Base-by-base conservation (phyloP, 2,888 invertebrate genomes). In the Merodon equestris region DNA sequence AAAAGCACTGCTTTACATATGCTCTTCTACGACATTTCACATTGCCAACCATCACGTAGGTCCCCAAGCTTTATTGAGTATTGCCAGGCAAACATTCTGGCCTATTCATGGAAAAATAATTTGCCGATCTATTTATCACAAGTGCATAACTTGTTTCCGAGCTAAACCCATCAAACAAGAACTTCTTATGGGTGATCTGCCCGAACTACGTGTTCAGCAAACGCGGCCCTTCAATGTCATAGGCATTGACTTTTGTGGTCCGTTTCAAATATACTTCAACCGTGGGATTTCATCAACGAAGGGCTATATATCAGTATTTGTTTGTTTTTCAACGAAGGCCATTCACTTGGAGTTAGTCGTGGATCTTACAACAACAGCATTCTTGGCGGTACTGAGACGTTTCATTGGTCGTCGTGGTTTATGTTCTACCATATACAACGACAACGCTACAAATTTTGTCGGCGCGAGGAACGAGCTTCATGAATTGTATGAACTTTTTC, bases 391-490 rank as follows among this genome's bases (percentile, higher is more conserved):
- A 36, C 34, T 81, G 10, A 56, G 40, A 34, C 71, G 81, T 7
- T 82, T 81, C 48, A 38, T 77, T 5, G 63, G 51, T 13, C 48
- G 71, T 48, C 57, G 79, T 15, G 77, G 77, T 18, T 44, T 53
- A 12, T 74, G 77, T 56, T 56, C 66, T 1, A 44, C 44, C 1
- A 71, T 81, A 34, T 66, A 70, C 17, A 71, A 68, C 15, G 82
- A 82, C 34, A 76, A 75, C 36, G 76, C 75, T 4, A 71, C 73
- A 9, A 71, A 82, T 45, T 81, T 82, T 47, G 19, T 81, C 4
- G 82, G 81, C 17, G 81, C 72, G 1, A 56, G 63, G 17, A 64
- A 60, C 12, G 73, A 74, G 14, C 42, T 81, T 14, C 44, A 57
- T 15, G 61, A 63, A 5, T 27, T 74, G 17, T 66, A 45, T 12